Evolutionary conservation across 2,113 vertebrate genomes (phyloP).

Genomic region (Pimephales promelas): DNA sequence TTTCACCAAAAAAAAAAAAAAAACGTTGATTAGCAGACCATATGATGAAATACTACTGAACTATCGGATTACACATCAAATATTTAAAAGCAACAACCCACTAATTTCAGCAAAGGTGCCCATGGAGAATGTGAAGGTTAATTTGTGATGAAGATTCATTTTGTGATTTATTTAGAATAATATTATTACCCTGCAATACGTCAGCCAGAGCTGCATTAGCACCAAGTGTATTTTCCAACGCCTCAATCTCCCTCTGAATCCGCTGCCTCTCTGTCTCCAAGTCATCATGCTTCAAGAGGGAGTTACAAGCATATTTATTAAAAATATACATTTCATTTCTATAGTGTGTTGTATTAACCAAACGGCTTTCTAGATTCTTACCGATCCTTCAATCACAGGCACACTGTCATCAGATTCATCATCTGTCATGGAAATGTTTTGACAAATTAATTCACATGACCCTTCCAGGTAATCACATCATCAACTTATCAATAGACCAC

Average conservation of each 20-base stretch:
- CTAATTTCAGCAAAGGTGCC: neutral
- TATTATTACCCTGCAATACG: constrained; percentile 34
- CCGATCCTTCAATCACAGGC: constrained; percentile 4
- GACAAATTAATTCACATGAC: neutral
- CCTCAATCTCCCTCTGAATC: constrained; percentile 77
- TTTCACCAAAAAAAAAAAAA: neutral
- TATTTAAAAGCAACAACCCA: neutral
- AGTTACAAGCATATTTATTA: neutral
- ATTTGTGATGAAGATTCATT: too few relatives aligned
- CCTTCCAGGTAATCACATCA: neutral
- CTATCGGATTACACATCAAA: neutral
- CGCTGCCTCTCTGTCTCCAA: constrained; percentile 70
- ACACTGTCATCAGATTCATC: constrained; percentile 54
- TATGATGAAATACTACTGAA: neutral
- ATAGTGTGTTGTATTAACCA: too few relatives aligned
- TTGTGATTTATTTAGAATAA: too few relatives aligned
- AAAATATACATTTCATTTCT: neutral
- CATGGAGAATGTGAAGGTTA: neutral
- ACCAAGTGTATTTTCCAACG: constrained; percentile 76
- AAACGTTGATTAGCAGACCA: neutral
- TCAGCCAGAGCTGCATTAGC: constrained; percentile 18
- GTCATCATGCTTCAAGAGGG: constrained; percentile 52
- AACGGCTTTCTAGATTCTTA: neutral
- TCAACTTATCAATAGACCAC: neutral
- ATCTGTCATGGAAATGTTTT: constrained; percentile 37